These are phyloP conservation scores for Gopherus flavomarginatus DNA, from an alignment of 2,113 vertebrate genomes.

Conservation along the genomic window DNA sequence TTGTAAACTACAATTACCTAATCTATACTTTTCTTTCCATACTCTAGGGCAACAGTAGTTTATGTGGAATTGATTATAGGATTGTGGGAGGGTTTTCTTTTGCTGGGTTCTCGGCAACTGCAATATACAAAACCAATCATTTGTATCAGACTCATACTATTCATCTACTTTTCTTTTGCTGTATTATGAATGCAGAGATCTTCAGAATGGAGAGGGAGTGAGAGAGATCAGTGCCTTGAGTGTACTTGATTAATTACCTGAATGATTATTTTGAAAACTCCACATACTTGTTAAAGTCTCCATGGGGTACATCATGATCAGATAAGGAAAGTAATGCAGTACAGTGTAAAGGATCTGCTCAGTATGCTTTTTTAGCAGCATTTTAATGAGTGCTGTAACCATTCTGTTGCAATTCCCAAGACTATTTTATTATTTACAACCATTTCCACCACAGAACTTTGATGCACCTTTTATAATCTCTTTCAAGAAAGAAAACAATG, in stretches of 20 bases:
- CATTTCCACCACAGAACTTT: not conserved
- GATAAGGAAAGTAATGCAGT: not conserved
- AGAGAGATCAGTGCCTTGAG: not conserved
- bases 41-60: not conserved
- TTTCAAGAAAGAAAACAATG: not conserved
- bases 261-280: not conserved
- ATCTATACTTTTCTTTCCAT: not conserved
- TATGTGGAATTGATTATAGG: not conserved
- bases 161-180: not conserved
- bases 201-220: not conserved
- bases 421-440: not conserved
- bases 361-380: not conserved
- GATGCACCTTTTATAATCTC: not conserved
- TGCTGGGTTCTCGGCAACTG: not conserved
- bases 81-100: not conserved
- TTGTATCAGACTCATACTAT: not conserved
- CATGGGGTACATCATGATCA: not conserved
- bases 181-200: not conserved
- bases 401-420: not conserved
- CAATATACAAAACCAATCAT: not conserved
- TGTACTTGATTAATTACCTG: not conserved
- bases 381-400: not conserved
- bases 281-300: conserved; percentile 5
- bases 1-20: not conserved
- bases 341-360: not conserved